Percentiles rank a stretch among this genome's conserved stretches.
Conservation (phyloP, 2,113 vertebrate genomes). For the Neodon shergylaensis region DNA sequence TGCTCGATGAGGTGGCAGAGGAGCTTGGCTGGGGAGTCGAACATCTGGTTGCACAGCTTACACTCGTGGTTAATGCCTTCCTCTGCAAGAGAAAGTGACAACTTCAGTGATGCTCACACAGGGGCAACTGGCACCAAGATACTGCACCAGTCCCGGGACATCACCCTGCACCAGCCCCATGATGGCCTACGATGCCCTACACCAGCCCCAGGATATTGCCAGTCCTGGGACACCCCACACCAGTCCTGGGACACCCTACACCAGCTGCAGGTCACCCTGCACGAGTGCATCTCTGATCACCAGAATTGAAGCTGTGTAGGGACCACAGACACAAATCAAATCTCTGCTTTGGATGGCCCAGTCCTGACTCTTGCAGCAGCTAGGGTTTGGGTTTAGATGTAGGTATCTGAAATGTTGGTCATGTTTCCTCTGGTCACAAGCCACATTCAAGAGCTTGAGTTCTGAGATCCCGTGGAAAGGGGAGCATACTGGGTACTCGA, state of each 20-base stretch:
- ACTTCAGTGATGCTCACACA: constrained; percentile 85
- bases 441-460: background rate
- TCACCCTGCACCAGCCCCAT: no score
- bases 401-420: background rate
- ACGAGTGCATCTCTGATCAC: no score
- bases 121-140: constrained; percentile 28
- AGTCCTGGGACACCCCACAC: background rate
- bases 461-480: background rate
- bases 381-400: background rate
- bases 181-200: background rate
- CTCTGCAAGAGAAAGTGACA: constrained; percentile 94
- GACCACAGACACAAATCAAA: background rate
- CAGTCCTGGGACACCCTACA: background rate
- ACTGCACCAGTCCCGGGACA: background rate
- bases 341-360: background rate
- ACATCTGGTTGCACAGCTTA: constrained; percentile 99
- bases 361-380: no score
- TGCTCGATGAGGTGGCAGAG: constrained; percentile 99
- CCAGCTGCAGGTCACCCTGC: background rate
- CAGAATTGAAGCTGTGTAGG: background rate
- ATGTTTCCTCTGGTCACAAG: background rate
- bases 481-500: background rate
- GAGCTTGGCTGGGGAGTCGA: constrained; percentile 99
- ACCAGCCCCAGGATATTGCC: no score
- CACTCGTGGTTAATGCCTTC: constrained; percentile 99